These are phyloP conservation scores for Tautogolabrus adspersus DNA, from an alignment of 2,113 vertebrate species.

Conservation along the genomic window DNA sequence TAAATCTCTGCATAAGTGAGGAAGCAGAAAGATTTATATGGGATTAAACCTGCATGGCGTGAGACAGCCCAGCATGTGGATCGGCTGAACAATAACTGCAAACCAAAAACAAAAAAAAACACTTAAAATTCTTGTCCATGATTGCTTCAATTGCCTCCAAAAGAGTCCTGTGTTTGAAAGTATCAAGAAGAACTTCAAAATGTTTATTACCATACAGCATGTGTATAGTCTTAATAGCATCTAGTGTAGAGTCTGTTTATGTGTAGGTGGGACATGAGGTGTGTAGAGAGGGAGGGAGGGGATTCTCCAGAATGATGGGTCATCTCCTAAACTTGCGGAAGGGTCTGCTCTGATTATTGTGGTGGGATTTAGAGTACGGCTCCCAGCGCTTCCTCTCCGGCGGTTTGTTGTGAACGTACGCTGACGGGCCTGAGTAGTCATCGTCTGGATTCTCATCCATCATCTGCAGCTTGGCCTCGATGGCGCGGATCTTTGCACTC, in stretches of 20 bases:
- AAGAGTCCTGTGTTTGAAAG: conserved; percentile 9
- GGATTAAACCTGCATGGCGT: conserved; percentile 17
- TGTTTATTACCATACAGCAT: conserved; percentile 24
- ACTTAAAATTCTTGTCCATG: conserved; percentile 16
- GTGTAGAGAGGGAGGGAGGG: not conserved
- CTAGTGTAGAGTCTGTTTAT: conserved; percentile 45
- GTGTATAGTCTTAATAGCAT: conserved; percentile 43
- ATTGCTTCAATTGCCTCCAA: conserved; percentile 33
- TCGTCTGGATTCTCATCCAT: conserved; percentile 98
- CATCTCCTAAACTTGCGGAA: conserved; percentile 85
- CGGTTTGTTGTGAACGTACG: conserved; percentile 95
- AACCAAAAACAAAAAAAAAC: conserved; percentile 30
- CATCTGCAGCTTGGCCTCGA: conserved; percentile 99
- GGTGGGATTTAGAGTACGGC: conserved; percentile 86
- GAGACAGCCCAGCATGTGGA: too few relatives aligned
- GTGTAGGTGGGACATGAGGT: conserved; percentile 35
- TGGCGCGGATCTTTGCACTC: conserved; percentile 97
- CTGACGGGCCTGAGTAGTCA: conserved; percentile 89
- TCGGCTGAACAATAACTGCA: not conserved
- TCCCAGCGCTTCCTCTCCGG: conserved; percentile 94
- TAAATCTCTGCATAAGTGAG: conserved; percentile 42
- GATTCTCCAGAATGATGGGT: conserved; percentile 64
- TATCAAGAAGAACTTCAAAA: conserved; percentile 23
- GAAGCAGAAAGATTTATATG: conserved; percentile 15
- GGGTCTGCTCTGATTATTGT: conserved; percentile 81